Evolutionary conservation across 1,140 invertebrate species (phyloP), one percentile per base, ranked within the genome.

Genomic region (Teleogryllus occipitalis): DNA sequence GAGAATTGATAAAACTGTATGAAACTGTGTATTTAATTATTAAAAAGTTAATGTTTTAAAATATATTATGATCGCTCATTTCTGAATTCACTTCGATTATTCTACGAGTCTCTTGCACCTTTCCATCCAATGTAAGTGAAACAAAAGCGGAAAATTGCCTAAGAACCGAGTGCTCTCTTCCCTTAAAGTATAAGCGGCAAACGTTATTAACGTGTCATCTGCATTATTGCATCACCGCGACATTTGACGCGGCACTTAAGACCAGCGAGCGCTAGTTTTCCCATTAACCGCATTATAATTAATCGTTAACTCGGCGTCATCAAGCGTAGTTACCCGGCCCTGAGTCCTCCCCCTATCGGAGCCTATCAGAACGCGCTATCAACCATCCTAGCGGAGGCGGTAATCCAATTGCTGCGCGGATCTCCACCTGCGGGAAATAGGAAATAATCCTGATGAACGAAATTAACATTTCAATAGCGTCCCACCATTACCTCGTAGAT

Each of bases 391-490:
- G 54, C 18, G 54, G 18, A 39, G 27, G 54, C 18, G 54, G 18
- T 65, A 65, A 14, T 14, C 54, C 54, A 65, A 65, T 65, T 18
- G 54, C 54, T 10, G 54, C 18, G 18, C 54, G 54, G 18, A 65
- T 14, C 54, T 65, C 18, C 54, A 65, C 54, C 10, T 10, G 54
- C 10, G 18, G 54, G 54, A 65, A 65, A 65, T 65, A 65, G 54
- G 54, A 65, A 65, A 65, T 65, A 65, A 65, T 65, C 54, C 54
- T 65, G 54, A 65, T 65, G 54, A 65, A 65, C 54, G 27, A 65
- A 65, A 65, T 65, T 65, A 65, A 65, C 54, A 65, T 65, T 65
- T 65, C 54, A 65, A 65, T 65, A 65, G 54, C 54, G 54, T 65
- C 18, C 18, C 54, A 10, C 18, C 54, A 65, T 65, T 65, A 65